Evolutionary conservation across 2,797 vertebrate species (phyloP), one percentile per base, ranked within the genome.

Genomic region (Apodemus agrarius): DNA sequence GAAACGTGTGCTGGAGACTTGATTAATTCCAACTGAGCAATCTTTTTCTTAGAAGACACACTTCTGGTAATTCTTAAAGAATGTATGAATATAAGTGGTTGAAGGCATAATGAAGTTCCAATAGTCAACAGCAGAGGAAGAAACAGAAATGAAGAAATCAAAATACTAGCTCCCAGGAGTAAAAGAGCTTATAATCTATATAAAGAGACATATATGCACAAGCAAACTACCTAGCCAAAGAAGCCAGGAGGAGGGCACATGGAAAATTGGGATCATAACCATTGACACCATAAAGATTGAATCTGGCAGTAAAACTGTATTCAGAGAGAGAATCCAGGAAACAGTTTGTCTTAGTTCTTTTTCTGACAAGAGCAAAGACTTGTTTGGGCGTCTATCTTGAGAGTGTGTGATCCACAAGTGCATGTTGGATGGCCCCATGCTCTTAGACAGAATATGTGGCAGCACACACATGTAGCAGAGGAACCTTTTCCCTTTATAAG

Each of bases 11-110:
- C 13, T 26, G 14, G 93, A 86, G 34, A 94, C 63, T 46, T 79
- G 63, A 95, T 91, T 94, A 82, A 93, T 87, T 94, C 67, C 67
- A 93, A 72, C 16, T 10, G 12, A 90, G 88, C 90, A 75, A 49
- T 80, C 65, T 83, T 46, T 52, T 87, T 95, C 96, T 95, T 78
- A 52, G 29, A 93, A 54, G 19, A 78, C 65, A 34, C 72, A 90
- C 82, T 95, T 87, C 31, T 24, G 16, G 3, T 29, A 81, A 80
- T 86, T 31, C 87, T 90, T 34, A 93, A 67, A 69, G 90, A 95
- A 94, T 37, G 22, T 19, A 13, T 85, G 37, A 80, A 14, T 91
- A 17, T 0, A 72, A 49, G 54, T 90, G 49, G 40, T 46, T 78
- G 26, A 89, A 81, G 49, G 29, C 4, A 46, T 31, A 92, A 54